Percentiles rank a stretch among this genome's conserved stretches.
Conservation (phyloP, 2,797 vertebrate genomes). For the Lophotriccus pileatus region DNA sequence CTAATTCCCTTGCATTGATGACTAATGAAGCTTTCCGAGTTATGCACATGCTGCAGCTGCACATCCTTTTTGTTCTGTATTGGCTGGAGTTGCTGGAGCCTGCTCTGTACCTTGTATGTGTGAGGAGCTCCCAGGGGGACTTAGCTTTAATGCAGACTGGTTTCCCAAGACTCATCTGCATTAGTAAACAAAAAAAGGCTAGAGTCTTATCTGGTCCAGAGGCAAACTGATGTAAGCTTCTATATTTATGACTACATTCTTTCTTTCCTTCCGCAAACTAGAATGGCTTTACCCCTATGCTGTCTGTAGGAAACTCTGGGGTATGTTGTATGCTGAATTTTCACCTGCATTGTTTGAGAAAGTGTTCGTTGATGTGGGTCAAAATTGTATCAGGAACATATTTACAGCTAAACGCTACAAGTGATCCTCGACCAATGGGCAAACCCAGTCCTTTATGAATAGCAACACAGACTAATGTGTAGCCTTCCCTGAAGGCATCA, state of each 20-base stretch:
- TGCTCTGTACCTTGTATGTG: neutral
- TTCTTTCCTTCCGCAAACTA: neutral
- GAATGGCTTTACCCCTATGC: neutral
- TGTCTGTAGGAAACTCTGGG: neutral
- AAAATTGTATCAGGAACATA: neutral
- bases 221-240: neutral
- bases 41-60: neutral
- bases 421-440: neutral
- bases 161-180: neutral
- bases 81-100: neutral
- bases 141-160: neutral
- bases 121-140: neutral
- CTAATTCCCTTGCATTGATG: conserved; percentile 6
- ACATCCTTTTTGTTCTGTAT: neutral
- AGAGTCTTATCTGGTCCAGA: neutral
- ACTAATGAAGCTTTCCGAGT: conserved; percentile 10
- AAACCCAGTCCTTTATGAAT: neutral
- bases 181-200: neutral
- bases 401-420: neutral
- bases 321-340: neutral
- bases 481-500: neutral
- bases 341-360: neutral
- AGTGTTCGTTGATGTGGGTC: neutral
- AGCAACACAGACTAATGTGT: neutral
- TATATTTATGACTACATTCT: neutral